Evolutionary conservation across 2,888 invertebrate species (phyloP).

Genomic region (Aromia moschata): DNA sequence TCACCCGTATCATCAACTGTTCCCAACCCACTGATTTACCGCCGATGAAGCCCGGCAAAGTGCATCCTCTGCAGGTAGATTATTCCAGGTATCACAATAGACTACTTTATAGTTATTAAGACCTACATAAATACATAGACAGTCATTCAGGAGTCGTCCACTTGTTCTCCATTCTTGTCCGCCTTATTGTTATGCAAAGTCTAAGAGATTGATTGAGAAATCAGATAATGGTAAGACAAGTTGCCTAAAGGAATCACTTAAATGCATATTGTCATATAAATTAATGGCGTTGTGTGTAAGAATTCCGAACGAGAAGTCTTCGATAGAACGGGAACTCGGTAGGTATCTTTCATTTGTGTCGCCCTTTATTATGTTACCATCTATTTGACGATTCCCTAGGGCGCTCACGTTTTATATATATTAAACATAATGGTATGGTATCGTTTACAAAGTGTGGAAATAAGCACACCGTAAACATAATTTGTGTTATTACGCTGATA

Average conservation of each 20-base stretch:
- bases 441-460: too few species aligned
- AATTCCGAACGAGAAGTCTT: neutral
- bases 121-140: neutral
- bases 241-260: slow-evolving; percentile 8
- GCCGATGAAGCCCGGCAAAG: slow-evolving; percentile 18
- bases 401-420: too few species aligned
- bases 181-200: slow-evolving; percentile 14
- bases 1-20: too few species aligned
- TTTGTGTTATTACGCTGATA: too few species aligned
- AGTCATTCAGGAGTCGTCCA: slow-evolving; percentile 13
- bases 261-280: slow-evolving; percentile 2
- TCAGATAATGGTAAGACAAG: slow-evolving; percentile 13
- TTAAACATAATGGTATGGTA: too few species aligned
- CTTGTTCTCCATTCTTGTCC: slow-evolving; percentile 6
- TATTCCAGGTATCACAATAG: slow-evolving; percentile 2
- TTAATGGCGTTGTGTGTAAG: slow-evolving; percentile 5
- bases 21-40: slow-evolving; percentile 15
- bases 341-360: too few species aligned
- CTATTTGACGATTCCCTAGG: too few species aligned
- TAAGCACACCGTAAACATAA: too few species aligned
- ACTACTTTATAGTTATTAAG: slow-evolving; percentile 6
- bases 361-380: too few species aligned
- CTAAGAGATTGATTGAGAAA: slow-evolving; percentile 13
- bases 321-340: neutral
- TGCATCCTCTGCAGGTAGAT: slow-evolving; percentile 14